Conservation (phyloP, 2,888 invertebrate genomes). For the Neoascia interrupta region DNA sequence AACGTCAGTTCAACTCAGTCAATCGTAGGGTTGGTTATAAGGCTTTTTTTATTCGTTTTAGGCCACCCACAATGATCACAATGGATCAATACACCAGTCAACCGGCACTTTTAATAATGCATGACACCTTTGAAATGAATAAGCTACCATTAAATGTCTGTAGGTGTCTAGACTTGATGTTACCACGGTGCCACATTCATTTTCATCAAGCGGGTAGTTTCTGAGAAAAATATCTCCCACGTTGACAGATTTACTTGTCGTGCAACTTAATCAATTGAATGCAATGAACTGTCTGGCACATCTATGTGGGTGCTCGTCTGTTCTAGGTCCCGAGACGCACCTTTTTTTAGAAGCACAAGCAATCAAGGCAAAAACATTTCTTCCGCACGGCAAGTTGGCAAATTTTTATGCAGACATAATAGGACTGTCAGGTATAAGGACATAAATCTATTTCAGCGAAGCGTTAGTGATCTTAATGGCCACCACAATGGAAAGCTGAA, state of each 20-base stretch:
- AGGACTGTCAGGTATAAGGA: background rate
- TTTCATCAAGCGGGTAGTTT: background rate
- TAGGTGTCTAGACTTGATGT: background rate
- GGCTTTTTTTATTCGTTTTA: no score
- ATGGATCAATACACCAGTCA: background rate
- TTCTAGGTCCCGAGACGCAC: no score
- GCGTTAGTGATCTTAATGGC: constrained; percentile 9
- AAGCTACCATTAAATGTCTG: background rate
- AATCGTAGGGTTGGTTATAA: no score
- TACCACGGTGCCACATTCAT: no score
- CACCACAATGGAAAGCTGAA: background rate
- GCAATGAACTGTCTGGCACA: no score
- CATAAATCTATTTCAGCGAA: constrained; percentile 2
- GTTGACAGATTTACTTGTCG: constrained; percentile 24
- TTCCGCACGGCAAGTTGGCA: no score
- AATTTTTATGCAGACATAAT: no score
- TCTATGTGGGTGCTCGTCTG: no score
- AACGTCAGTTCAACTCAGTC: no score
- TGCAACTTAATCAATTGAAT: background rate
- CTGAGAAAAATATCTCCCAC: background rate
- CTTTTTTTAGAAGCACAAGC: no score
- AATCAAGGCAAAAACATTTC: no score
- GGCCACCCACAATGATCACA: no score
- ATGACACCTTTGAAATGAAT: background rate
- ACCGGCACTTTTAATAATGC: background rate